Evolutionary conservation across 2,113 vertebrate species (phyloP).

Genomic region (Procavia capensis): DNA sequence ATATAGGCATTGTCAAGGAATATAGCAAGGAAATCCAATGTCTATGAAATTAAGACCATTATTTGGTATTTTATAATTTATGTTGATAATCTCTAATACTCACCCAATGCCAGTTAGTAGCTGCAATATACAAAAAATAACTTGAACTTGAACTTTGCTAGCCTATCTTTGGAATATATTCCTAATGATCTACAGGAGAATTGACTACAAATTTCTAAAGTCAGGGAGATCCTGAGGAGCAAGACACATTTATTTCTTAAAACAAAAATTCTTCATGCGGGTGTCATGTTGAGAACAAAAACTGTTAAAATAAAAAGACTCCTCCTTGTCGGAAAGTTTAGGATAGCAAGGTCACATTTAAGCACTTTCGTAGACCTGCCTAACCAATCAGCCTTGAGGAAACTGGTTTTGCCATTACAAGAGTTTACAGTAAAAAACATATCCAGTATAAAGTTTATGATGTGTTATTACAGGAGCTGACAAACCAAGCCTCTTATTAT

Average conservation of each 20-base stretch:
- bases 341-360: slow-evolving; percentile 77
- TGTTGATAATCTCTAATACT: slow-evolving; percentile 75
- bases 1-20: slow-evolving; percentile 38
- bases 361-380: slow-evolving; percentile 67
- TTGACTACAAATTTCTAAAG: slow-evolving; percentile 66
- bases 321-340: slow-evolving; percentile 72
- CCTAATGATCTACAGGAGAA: slow-evolving; percentile 66
- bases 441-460: slow-evolving; percentile 68
- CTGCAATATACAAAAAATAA: slow-evolving; percentile 64
- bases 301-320: slow-evolving; percentile 74
- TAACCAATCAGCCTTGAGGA: slow-evolving; percentile 79
- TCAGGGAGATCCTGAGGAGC: slow-evolving; percentile 65
- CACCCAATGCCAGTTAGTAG: slow-evolving; percentile 73
- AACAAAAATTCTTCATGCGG: slow-evolving; percentile 72
- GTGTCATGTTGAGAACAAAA: slow-evolving; percentile 66
- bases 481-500: slow-evolving; percentile 82
- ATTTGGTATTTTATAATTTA: slow-evolving; percentile 45
- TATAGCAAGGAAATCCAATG: slow-evolving; percentile 27
- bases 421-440: slow-evolving; percentile 60
- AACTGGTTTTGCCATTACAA: slow-evolving; percentile 76
- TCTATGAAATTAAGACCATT: slow-evolving; percentile 41
- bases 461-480: slow-evolving; percentile 81
- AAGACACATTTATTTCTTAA: slow-evolving; percentile 77
- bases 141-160: slow-evolving; percentile 66
- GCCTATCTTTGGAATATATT: slow-evolving; percentile 66